Percentiles rank a stretch among this genome's conserved stretches.
phyloP scores from a whole-genome alignment of 2,113 vertebrate genomes.

The Trematomus loennbergii region DNA sequence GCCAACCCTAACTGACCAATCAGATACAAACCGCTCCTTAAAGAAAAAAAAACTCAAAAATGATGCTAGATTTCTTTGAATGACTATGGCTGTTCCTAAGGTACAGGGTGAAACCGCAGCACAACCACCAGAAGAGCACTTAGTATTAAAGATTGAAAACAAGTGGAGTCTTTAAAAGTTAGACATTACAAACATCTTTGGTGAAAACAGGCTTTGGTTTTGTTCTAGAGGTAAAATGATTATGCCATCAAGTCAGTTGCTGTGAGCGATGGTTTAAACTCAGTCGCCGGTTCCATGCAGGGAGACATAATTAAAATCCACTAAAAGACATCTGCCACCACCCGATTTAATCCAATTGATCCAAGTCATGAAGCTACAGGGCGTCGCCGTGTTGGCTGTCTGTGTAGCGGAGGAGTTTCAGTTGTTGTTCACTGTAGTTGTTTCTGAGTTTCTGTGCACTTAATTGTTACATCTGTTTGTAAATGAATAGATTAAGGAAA shows the following conservation, averaged over 20 bases:
- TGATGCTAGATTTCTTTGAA: no score
- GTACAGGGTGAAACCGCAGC: no score
- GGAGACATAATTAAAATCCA: conserved; percentile 67
- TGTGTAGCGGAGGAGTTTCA: background rate
- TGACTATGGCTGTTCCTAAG: no score
- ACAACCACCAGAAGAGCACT: no score
- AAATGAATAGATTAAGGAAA: background rate
- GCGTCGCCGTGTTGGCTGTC: conserved; percentile 36
- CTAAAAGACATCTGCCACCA: conserved; percentile 69
- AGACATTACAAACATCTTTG: no score
- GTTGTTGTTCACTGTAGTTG: background rate
- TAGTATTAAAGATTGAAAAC: no score
- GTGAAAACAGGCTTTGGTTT: background rate
- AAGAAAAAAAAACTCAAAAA: no score
- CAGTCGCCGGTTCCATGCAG: conserved; percentile 47
- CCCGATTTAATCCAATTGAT: conserved; percentile 71
- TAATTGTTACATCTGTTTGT: conserved; percentile 7
- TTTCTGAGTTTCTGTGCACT: background rate
- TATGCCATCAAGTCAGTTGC: conserved; percentile 16
- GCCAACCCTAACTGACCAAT: no score
- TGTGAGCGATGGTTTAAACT: conserved; percentile 38
- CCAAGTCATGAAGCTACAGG: conserved; percentile 44
- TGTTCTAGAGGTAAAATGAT: conserved; percentile 18
- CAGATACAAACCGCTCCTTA: no score
- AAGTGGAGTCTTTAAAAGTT: no score